Conservation (phyloP, 2,113 vertebrate species). For the Dasypus novemcinctus region DNA sequence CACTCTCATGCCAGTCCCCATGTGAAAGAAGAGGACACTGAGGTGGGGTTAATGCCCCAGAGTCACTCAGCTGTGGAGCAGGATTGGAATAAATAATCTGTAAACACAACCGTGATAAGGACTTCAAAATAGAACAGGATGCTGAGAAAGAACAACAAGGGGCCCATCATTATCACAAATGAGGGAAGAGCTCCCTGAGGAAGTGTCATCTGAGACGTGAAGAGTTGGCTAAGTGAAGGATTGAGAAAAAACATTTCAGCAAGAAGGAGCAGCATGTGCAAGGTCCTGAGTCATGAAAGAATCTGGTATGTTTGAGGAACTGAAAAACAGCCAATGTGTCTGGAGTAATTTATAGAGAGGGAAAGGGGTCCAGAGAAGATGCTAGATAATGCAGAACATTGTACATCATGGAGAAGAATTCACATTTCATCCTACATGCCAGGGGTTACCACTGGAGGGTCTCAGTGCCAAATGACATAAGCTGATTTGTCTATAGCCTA, state of each 20-base stretch:
- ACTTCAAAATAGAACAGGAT: not conserved
- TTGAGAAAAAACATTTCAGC: not conserved
- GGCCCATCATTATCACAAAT: not conserved
- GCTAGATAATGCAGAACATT: not conserved
- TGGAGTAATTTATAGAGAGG: not conserved
- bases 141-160: not conserved
- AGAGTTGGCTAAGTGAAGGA: not conserved
- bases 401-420: not conserved
- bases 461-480: not conserved
- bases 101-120: rapidly evolving
- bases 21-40: not conserved
- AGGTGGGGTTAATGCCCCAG: not conserved
- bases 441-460: not conserved
- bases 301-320: not conserved
- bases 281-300: not conserved
- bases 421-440: not conserved
- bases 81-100: not conserved
- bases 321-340: not conserved
- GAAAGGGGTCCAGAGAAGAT: not conserved
- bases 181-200: not conserved
- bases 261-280: rapidly evolving
- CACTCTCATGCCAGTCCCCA: not conserved
- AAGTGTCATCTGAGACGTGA: not conserved
- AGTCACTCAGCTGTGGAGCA: rapidly evolving
- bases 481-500: not conserved